Conservation (phyloP, 2,797 vertebrate genomes). For the Calcarius lapponicus region DNA sequence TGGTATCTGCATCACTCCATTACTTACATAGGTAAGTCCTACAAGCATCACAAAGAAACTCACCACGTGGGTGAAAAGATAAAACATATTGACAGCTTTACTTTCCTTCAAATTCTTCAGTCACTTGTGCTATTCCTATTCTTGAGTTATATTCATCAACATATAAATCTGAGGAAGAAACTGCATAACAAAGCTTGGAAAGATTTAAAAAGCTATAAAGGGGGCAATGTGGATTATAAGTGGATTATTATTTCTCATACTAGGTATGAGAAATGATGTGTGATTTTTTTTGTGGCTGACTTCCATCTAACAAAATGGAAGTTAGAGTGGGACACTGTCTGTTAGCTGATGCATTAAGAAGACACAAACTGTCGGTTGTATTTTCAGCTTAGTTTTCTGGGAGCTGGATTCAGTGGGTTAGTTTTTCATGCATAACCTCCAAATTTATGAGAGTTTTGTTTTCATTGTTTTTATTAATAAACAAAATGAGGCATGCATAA, state of each 20-base stretch:
- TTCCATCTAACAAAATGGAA: neutral
- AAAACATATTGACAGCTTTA: neutral
- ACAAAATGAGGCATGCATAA: neutral
- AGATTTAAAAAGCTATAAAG: neutral
- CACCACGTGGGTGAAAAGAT: neutral
- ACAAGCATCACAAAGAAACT: neutral
- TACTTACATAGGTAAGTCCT: neutral
- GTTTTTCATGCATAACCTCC: neutral
- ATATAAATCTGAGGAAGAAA: neutral
- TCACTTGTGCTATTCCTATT: neutral
- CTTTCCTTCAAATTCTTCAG: neutral
- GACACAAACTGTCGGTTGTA: neutral
- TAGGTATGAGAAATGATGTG: neutral
- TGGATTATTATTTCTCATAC: neutral
- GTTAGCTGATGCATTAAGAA: constrained; percentile 35
- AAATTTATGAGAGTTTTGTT: neutral
- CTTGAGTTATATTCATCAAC: neutral
- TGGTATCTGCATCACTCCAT: neutral
- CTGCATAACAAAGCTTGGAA: neutral
- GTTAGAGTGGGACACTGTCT: neutral
- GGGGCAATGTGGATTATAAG: neutral
- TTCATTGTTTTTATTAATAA: constrained; percentile 18
- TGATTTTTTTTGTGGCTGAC: neutral
- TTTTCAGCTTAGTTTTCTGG: constrained; percentile 5
- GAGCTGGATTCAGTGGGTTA: neutral